Base-by-base conservation (phyloP, 2,888 invertebrate species). In the Cylloceria caligata region DNA sequence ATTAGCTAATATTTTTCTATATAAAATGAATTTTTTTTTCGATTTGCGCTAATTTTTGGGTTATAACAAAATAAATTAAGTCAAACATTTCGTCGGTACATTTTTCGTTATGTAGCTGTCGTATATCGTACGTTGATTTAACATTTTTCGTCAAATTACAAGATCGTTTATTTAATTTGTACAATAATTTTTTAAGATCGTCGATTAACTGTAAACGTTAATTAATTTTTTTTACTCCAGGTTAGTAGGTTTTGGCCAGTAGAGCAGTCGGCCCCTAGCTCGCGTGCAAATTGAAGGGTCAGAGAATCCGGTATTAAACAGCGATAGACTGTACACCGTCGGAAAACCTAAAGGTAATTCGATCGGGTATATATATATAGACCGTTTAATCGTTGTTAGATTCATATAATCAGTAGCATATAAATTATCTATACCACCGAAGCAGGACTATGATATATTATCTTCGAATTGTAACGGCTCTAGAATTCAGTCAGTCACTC, bases 381-480 rank as follows among this genome's bases (percentile, higher is more conserved):
- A 75, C 34, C 49, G 19, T 67, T 67, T 82, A 78, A n/a, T 52
- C 75, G 65, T 71, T 30, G 21, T 19, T 24, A 19, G 71, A 82
- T 82, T 27, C 49, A 45, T 82, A 45, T 75, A 19, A 79, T 79
- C 57, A 60, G 47, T 52, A 24, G n/a, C n/a, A 71, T 47, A 34
- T 21, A 62, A 73, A 75, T 75, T 62, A 78, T 79, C 36, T 68
- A n/a, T n/a, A 34, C 52, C 60, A 13, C 21, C 80, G 72, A 76
- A 60, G 27, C 36, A 55, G 36, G 62, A 74, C 27, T 55, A 60
- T n/a, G n/a, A n/a, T n/a, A 67, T 73, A 73, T 80, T 73, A 69
- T 77, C 49, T 47, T 24, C 34, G 57, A 81, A 77, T 80, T 78
- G 84, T 89, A 89, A 89, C 89, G 88, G 88, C 81, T 86, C 67